phyloP scores from a whole-genome alignment of 2,113 vertebrate species.

The Agapornis roseicollis region DNA sequence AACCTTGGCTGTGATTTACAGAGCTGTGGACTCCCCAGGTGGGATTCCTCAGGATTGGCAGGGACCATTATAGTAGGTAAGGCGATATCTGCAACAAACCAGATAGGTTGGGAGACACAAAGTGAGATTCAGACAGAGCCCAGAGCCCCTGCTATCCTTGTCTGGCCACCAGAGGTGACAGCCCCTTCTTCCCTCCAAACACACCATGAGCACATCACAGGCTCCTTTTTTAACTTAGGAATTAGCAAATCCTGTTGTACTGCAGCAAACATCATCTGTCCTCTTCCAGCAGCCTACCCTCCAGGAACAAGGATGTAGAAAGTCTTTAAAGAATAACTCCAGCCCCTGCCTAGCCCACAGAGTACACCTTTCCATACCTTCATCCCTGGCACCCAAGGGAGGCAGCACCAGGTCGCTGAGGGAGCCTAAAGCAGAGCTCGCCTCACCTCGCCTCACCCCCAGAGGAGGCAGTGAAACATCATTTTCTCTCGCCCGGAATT shows the following conservation, averaged over 20 bases:
- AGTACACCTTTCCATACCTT: neutral
- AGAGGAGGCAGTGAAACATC: neutral
- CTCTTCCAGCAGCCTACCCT: neutral
- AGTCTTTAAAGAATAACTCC: neutral
- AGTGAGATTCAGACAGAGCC: neutral
- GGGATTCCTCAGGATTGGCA: neutral
- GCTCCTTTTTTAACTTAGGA: neutral
- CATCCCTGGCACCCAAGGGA: neutral
- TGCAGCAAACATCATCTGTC: neutral
- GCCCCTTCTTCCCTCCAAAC: neutral
- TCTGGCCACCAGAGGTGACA: neutral
- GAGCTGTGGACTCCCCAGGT: neutral
- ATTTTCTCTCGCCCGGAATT: neutral
- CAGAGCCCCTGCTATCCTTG: neutral
- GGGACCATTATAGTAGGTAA: neutral
- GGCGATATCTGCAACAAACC: neutral
- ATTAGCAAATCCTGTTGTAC: neutral
- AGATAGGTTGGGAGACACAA: neutral
- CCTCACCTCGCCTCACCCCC: fast-evolving
- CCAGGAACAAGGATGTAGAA: neutral
- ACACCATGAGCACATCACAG: fast-evolving
- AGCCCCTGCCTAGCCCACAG: neutral
- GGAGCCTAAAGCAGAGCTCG: neutral
- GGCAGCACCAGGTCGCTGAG: fast-evolving
- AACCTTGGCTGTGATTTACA: neutral